phyloP scores from a whole-genome alignment of 2,888 invertebrate species.

The Cosmia trapezina region DNA sequence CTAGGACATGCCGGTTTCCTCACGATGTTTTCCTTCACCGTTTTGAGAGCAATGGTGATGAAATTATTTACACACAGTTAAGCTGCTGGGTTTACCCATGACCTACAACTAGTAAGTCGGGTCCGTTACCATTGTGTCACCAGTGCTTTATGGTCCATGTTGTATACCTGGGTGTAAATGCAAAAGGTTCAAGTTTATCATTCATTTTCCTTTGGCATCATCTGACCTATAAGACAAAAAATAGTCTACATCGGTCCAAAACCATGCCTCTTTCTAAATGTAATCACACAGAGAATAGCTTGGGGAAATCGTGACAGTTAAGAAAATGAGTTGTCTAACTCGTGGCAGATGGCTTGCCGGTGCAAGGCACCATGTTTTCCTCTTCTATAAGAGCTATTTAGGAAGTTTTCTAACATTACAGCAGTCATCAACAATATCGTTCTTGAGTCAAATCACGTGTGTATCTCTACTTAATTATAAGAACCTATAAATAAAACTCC shows the following conservation, averaged over 20 bases:
- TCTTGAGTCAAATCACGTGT: background rate
- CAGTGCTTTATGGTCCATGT: too few species aligned
- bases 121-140: too few species aligned
- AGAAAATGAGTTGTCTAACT: background rate
- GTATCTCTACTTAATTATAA: background rate
- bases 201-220: too few species aligned
- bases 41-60: too few species aligned
- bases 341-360: background rate
- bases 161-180: background rate
- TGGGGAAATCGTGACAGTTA: background rate
- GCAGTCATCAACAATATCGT: background rate
- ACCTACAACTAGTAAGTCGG: too few species aligned
- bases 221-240: background rate
- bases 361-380: background rate
- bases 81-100: too few species aligned
- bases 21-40: too few species aligned
- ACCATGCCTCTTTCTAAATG: background rate
- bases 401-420: background rate
- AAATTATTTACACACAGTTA: too few species aligned
- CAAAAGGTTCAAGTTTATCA: background rate
- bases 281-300: background rate
- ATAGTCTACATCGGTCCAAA: background rate
- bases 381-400: background rate
- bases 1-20: too few species aligned
- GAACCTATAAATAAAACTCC: slow-evolving; percentile 6